Evolutionary conservation across 2,113 vertebrate genomes (phyloP).

Genomic region (Scatophagus argus): DNA sequence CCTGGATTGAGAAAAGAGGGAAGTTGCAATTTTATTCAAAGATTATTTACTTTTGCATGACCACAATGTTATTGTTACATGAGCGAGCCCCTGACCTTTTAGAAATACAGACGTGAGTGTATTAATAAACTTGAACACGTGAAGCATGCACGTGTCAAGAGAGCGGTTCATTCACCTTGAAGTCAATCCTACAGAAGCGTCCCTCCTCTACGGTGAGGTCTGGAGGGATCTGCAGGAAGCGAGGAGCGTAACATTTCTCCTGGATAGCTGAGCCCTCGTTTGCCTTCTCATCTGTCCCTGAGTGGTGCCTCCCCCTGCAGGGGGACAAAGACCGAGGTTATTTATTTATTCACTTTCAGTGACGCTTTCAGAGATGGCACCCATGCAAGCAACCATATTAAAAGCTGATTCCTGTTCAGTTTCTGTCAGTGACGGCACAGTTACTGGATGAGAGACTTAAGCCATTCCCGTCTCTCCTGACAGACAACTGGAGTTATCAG

Average conservation of each 20-base stretch:
- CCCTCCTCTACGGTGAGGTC: conserved; percentile 93
- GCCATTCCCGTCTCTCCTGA: background rate
- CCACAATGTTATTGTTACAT: no score
- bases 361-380: background rate
- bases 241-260: conserved; percentile 95
- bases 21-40: background rate
- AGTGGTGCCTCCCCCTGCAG: conserved; percentile 88
- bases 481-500: background rate
- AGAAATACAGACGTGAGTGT: background rate
- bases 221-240: conserved; percentile 93
- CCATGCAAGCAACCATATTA: background rate
- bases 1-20: conserved; percentile 75
- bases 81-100: background rate
- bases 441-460: background rate
- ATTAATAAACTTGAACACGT: background rate
- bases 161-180: conserved; percentile 85
- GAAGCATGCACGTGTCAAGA: background rate
- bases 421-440: conserved; percentile 15
- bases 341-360: conserved; percentile 34
- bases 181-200: conserved; percentile 94
- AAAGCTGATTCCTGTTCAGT: background rate
- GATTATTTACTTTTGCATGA: background rate
- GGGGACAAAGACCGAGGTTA: background rate
- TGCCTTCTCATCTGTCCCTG: conserved; percentile 81
- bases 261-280: conserved; percentile 90